A percentile compares a stretch with the other conserved stretches of the same genome.
Evolutionary conservation across 2,113 vertebrate species (phyloP).

Genomic region (Bombycilla garrulus): DNA sequence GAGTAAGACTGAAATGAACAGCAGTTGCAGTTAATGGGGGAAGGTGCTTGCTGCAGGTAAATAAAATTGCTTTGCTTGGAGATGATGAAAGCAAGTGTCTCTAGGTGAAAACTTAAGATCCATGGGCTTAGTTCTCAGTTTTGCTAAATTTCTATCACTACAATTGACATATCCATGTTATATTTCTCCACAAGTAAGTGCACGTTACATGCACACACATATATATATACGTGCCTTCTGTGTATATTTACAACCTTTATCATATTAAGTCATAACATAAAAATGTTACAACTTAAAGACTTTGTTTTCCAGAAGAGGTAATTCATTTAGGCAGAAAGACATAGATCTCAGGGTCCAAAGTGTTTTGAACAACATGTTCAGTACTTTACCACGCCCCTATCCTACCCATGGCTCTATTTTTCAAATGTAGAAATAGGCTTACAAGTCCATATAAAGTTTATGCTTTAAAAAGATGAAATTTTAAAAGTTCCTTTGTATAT

Average conservation of each 20-base stretch:
- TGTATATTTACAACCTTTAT: not conserved
- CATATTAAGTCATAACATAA: not conserved
- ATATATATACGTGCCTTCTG: not conserved
- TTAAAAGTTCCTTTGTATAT: not conserved
- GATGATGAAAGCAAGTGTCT: not conserved
- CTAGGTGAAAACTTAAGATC: not conserved
- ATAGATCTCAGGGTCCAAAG: rapidly evolving
- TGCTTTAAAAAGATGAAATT: not conserved
- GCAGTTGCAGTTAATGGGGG: not conserved
- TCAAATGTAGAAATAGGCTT: not conserved
- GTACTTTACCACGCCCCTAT: not conserved
- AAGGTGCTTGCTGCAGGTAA: not conserved
- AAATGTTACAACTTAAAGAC: not conserved
- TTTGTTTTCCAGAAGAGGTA: not conserved
- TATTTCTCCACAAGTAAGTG: not conserved
- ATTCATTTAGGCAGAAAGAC: not conserved
- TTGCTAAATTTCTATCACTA: not conserved
- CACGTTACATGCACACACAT: not conserved
- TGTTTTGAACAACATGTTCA: not conserved
- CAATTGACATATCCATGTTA: not conserved
- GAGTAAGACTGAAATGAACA: not conserved
- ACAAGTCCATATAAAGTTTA: not conserved
- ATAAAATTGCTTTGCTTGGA: not conserved
- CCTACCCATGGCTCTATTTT: not conserved
- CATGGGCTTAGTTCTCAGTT: not conserved